Percentiles rank a stretch among this genome's conserved stretches.
These are phyloP conservation scores for Beroe forskalii DNA, from an alignment of 37 sponge, comb jelly and placozoan species.

Conservation along the genomic window DNA sequence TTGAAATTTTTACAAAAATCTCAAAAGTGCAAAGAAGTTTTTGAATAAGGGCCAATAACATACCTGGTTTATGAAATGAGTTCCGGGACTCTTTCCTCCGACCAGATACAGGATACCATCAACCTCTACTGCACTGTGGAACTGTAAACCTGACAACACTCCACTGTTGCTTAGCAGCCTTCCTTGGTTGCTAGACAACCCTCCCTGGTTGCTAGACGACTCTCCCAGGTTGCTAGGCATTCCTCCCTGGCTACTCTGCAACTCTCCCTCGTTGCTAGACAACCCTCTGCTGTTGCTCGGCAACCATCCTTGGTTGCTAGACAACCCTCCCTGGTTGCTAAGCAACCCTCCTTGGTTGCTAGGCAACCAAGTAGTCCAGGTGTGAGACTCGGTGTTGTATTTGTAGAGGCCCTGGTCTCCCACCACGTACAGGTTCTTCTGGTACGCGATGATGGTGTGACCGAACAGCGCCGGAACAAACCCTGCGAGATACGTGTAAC, in stretches of 20 bases:
- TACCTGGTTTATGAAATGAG: not conserved
- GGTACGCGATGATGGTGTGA: not conserved
- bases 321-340: too few relatives aligned
- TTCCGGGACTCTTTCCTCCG: not conserved
- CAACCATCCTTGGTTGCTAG: not conserved
- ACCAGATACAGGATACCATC: not conserved
- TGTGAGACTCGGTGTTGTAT: not conserved
- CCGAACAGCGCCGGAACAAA: conserved; percentile 20
- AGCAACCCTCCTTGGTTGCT: not conserved
- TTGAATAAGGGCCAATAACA: too few relatives aligned
- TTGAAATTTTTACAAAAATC: too few relatives aligned
- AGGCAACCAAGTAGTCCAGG: not conserved
- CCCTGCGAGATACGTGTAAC: not conserved
- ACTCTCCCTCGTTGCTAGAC: not conserved
- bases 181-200: too few relatives aligned
- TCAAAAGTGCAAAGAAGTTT: too few relatives aligned
- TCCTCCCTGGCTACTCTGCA: too few relatives aligned
- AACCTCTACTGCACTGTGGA: not conserved
- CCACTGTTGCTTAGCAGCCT: too few relatives aligned
- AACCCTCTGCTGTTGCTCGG: not conserved
- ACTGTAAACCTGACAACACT: too few relatives aligned
- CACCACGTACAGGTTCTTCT: not conserved
- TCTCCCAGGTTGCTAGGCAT: too few relatives aligned
- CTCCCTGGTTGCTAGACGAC: too few relatives aligned
- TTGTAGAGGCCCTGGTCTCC: conserved; percentile 1